These are phyloP conservation scores for Clarias platycephalus DNA, from an alignment of 2,797 vertebrate genomes.

Conservation along the genomic window DNA sequence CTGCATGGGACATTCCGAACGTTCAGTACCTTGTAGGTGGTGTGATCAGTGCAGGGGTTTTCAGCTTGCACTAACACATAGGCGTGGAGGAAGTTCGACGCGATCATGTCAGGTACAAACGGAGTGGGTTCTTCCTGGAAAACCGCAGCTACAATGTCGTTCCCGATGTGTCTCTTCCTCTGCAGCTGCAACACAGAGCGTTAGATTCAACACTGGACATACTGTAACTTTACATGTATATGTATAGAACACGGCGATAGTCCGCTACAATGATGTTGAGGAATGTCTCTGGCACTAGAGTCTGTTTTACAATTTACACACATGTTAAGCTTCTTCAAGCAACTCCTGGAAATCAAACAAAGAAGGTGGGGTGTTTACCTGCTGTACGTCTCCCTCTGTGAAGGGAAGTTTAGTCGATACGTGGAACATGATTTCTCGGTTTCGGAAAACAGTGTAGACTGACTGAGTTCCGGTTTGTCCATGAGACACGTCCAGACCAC, in stretches of 20 bases:
- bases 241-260: not conserved
- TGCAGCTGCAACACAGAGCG: constrained; percentile 78
- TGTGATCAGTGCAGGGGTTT: constrained; percentile 74
- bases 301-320: not conserved
- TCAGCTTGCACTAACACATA: constrained; percentile 93
- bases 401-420: constrained; percentile 97
- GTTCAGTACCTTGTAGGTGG: constrained; percentile 84
- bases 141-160: constrained; percentile 93
- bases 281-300: not conserved
- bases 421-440: constrained; percentile 97
- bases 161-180: constrained; percentile 96
- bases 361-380: constrained; percentile 75
- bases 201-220: not conserved
- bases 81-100: constrained; percentile 97
- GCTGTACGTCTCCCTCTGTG: constrained; percentile 92
- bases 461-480: constrained; percentile 93
- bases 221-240: too few species aligned
- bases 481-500: constrained; percentile 93
- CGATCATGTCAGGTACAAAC: constrained; percentile 97
- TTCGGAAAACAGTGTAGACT: constrained; percentile 91
- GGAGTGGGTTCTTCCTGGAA: constrained; percentile 95
- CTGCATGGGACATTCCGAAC: not conserved
- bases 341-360: not conserved
- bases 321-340: not conserved
- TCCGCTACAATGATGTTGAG: not conserved